Evolutionary conservation across 92 coral and sea anemone species (phyloP), one percentile per base, ranked within the genome.

Genomic region (Porites cylindrica): DNA sequence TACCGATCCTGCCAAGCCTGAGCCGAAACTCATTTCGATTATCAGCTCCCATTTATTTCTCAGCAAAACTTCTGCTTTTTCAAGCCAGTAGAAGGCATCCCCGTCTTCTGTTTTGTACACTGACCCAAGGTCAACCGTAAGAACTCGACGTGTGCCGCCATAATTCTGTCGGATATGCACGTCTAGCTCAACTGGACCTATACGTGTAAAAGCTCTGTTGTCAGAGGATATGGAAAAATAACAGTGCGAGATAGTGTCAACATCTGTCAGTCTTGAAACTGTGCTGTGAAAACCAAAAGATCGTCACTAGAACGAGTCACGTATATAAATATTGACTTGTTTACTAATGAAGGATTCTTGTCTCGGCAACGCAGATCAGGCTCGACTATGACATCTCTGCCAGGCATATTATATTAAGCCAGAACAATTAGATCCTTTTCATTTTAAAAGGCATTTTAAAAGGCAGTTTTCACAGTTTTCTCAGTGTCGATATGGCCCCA

Each of bases 61-160:
- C 24, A 84, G 79, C 65, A 76, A 81, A 17, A 91, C 85, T 18
- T 94, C 96, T 4, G 98, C 95, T 58, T 93, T 92, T 63, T 93
- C 95, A 20, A 94, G 76, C 89, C 92, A 89, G 89, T 94, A 94
- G 47, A 94, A 85, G 66, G 80, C 54, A 43, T 92, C 89, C 7
- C 94, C 98, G 52, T 85, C 67, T 51, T 90, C 76, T 32, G 98
- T 92, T 60, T 84, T 74, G 87, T 90, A 92, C 70, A 90, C 98
- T 10, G 98, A 89, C 51, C 91, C 95, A 70, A 94, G 66, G 74
- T 94, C 93, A 17, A 94, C 94, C 17, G 90, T 81, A 78, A 94
- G 86, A 43, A 86, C 83, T 12, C 86, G 86, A 10, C 14, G 24
- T 85, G 47, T 38, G 47, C 72, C 64, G 21, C 53, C 76, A 38